Percentiles rank a stretch among this genome's conserved stretches.
phyloP scores from a whole-genome alignment of 2,113 vertebrate species.

The Ibidorhyncha struthersii region DNA sequence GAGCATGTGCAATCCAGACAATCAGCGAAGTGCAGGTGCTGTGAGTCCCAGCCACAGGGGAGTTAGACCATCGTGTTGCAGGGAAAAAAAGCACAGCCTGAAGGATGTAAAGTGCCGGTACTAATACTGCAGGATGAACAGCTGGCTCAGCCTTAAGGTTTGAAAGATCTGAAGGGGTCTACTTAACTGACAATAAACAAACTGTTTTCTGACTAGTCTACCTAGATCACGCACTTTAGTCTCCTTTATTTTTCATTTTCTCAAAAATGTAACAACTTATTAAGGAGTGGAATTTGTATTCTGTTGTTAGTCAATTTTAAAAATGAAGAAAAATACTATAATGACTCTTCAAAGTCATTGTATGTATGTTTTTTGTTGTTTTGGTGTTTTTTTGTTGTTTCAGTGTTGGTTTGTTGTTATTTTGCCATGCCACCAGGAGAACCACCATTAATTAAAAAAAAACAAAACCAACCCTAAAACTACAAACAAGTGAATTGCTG shows the following conservation, averaged over 20 bases:
- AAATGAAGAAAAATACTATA: not conserved
- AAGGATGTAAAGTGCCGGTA: not conserved
- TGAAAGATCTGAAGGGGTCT: not conserved
- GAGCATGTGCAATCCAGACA: fast-evolving
- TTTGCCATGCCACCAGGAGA: not conserved
- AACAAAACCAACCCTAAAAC: not conserved
- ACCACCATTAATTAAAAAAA: not conserved
- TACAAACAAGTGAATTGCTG: not conserved
- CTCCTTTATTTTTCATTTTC: not conserved
- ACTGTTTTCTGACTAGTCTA: not conserved
- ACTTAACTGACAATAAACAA: not conserved
- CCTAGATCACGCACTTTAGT: not conserved
- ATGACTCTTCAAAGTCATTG: not conserved
- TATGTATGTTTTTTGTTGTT: not conserved
- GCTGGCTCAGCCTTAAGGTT: not conserved
- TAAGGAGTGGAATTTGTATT: not conserved
- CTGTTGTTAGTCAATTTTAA: not conserved
- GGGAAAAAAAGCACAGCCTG: not conserved
- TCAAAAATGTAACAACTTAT: not conserved
- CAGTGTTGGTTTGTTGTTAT: not conserved
- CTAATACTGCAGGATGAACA: not conserved
- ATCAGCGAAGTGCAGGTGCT: not conserved
- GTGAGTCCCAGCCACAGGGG: fast-evolving
- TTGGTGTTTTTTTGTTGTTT: not conserved
- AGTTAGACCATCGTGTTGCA: not conserved